phyloP scores from a whole-genome alignment of 2,797 vertebrate species.

The Bucorvus abyssinicus region DNA sequence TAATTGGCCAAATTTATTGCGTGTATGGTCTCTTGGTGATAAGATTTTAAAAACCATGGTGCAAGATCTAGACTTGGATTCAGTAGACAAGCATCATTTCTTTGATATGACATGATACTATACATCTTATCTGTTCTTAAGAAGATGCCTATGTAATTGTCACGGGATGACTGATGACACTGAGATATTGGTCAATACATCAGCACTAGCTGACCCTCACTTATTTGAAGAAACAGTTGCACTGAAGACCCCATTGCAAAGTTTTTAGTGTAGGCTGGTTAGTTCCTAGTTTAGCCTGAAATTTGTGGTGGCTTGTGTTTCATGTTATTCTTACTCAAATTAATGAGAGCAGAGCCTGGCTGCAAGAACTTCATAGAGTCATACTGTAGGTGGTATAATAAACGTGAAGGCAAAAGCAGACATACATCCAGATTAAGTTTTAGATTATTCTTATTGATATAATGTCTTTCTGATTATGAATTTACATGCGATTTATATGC shows the following conservation, averaged over 20 bases:
- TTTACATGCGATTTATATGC: not conserved
- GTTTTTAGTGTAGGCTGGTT: not conserved
- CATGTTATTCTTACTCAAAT: not conserved
- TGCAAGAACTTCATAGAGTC: not conserved
- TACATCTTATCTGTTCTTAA: not conserved
- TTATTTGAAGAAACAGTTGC: not conserved
- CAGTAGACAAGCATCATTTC: not conserved
- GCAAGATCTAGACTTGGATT: not conserved
- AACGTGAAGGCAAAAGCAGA: not conserved
- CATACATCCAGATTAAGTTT: not conserved
- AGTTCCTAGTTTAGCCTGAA: not conserved
- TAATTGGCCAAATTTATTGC: not conserved
- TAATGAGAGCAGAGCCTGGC: not conserved
- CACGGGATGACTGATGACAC: not conserved
- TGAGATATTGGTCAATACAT: not conserved
- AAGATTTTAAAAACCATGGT: not conserved
- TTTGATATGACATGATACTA: not conserved
- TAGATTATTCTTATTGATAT: not conserved
- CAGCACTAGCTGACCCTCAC: not conserved
- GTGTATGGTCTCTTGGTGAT: accelerated
- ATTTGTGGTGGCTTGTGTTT: not conserved
- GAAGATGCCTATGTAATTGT: not conserved
- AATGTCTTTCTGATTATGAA: not conserved
- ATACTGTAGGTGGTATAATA: not conserved
- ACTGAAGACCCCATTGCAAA: not conserved